These are phyloP conservation scores for Cylindroiulus punctatus DNA, from an alignment of 2,888 invertebrate genomes.

Conservation along the genomic window DNA sequence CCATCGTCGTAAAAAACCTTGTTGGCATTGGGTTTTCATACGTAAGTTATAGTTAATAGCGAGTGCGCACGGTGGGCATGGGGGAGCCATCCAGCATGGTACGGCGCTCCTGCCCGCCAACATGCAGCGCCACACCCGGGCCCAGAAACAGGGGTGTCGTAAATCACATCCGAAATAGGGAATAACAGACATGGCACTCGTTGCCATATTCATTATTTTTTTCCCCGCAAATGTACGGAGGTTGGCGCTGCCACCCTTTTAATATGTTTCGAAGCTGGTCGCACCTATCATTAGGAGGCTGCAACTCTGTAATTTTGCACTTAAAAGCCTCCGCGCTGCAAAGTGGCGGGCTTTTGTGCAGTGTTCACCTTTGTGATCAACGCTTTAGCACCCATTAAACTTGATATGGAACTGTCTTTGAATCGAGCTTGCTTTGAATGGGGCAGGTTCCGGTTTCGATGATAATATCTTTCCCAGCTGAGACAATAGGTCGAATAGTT, in stretches of 20 bases:
- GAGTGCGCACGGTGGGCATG: neutral
- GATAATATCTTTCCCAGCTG: neutral
- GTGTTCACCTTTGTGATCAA: neutral
- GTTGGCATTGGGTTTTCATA: conserved; percentile 18
- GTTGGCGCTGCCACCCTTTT: conserved; percentile 18
- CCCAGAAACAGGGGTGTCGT: neutral
- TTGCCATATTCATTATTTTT: conserved; percentile 4
- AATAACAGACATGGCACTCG: neutral
- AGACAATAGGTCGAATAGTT: neutral
- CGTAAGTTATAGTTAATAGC: conserved; percentile 18
- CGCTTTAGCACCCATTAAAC: neutral
- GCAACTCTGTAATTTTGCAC: conserved; percentile 10
- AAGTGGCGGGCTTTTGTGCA: neutral
- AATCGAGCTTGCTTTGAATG: too few species aligned
- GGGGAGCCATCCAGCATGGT: neutral
- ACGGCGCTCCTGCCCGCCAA: neutral
- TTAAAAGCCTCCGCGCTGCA: neutral
- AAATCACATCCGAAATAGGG: conserved; percentile 18
- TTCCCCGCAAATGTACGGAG: neutral
- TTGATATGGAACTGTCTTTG: too few species aligned
- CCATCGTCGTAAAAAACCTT: neutral
- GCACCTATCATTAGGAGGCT: conserved; percentile 8
- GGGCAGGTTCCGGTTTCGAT: neutral
- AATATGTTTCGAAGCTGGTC: neutral
- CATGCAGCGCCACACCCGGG: neutral